Conservation (phyloP, 2,888 invertebrate genomes). For the Meta bourneti region DNA sequence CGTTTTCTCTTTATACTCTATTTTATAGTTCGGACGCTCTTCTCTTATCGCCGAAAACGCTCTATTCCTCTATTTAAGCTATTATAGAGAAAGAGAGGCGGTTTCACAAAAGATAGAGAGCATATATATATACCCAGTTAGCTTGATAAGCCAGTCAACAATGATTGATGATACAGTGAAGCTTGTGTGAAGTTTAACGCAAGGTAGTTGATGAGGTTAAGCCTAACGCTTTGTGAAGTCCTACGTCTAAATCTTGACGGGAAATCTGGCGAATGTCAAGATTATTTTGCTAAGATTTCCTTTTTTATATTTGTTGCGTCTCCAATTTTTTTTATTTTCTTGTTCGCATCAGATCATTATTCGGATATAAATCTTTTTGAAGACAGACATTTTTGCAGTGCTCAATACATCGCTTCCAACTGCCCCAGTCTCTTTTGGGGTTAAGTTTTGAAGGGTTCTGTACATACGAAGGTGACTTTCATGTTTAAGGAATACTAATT, state of each 20-base stretch:
- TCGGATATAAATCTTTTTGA: background rate
- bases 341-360: background rate
- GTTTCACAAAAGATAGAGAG: conserved; percentile 12
- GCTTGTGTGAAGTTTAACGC: conserved; percentile 33
- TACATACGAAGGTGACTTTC: no score
- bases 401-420: no score
- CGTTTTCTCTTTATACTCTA: no score
- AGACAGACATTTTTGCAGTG: background rate
- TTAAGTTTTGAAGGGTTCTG: no score
- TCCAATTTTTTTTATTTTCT: background rate
- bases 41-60: background rate
- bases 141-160: conserved; percentile 42
- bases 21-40: background rate
- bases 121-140: conserved; percentile 15
- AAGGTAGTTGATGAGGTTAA: conserved; percentile 51
- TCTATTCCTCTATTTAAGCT: conserved; percentile 6
- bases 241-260: conserved; percentile 18
- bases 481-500: no score
- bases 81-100: background rate
- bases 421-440: no score
- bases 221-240: conserved; percentile 11
- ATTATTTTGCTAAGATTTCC: background rate
- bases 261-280: conserved; percentile 3
- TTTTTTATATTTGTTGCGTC: background rate
- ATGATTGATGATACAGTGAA: conserved; percentile 48